A percentile compares a stretch with the other conserved stretches of the same genome.
Conservation (phyloP, 2,888 invertebrate genomes). For the Eristalinus aeneus region DNA sequence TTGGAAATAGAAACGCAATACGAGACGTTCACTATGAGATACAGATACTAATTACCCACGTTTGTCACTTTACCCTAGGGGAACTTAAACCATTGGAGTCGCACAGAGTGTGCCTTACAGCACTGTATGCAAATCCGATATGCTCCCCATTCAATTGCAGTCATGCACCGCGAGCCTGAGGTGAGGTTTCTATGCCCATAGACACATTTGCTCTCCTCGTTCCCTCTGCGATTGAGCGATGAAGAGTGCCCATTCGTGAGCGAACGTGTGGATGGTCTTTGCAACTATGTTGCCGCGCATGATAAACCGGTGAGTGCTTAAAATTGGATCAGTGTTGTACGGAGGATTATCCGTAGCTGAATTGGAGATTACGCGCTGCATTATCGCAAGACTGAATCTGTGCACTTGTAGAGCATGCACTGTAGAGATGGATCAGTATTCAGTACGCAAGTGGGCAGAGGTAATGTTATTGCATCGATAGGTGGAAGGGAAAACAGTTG, state of each 20-base stretch:
- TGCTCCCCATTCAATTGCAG: conserved; percentile 52
- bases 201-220: neutral
- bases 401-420: neutral
- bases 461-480: neutral
- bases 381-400: neutral
- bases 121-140: conserved; percentile 36
- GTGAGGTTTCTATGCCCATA: conserved; percentile 13
- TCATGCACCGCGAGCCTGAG: conserved; percentile 59
- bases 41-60: conserved; percentile 59
- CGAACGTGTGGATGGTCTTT: neutral
- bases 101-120: conserved; percentile 40
- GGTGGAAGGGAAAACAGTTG: neutral
- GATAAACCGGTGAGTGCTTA: neutral
- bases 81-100: conserved; percentile 55
- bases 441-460: neutral
- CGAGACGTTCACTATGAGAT: neutral
- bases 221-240: conserved; percentile 1
- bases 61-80: conserved; percentile 40
- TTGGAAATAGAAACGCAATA: conserved; percentile 53
- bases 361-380: neutral
- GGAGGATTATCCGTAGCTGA: neutral
- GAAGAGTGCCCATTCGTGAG: neutral
- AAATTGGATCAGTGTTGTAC: conserved; percentile 15
- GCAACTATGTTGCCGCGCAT: neutral
- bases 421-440: neutral